A percentile compares a stretch with the other conserved stretches of the same genome.
Evolutionary conservation across 2,113 vertebrate genomes (phyloP).

Genomic region (Himantopus leucocephalus): DNA sequence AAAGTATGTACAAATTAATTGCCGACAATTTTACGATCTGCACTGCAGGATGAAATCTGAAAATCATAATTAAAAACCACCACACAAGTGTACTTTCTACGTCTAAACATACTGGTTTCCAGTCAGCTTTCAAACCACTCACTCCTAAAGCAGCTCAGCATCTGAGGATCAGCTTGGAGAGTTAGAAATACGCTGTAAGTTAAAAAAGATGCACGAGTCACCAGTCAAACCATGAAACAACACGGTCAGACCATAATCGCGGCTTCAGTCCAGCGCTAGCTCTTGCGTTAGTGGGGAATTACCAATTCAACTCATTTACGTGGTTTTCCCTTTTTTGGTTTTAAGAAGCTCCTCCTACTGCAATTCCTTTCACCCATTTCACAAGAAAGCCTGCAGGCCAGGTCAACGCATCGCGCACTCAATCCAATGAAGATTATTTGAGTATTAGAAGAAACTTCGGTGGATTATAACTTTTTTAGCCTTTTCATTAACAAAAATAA

Average conservation of each 20-base stretch:
- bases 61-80: not conserved
- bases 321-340: not conserved
- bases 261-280: not conserved
- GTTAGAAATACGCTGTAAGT: fast-evolving
- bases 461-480: not conserved
- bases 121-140: not conserved
- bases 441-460: not conserved
- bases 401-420: not conserved
- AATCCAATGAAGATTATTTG: fast-evolving
- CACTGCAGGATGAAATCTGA: fast-evolving
- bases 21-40: not conserved
- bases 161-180: not conserved
- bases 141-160: not conserved
- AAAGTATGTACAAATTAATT: not conserved
- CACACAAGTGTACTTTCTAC: fast-evolving
- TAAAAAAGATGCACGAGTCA: not conserved
- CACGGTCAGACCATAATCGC: fast-evolving
- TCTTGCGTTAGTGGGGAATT: not conserved
- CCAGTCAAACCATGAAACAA: not conserved
- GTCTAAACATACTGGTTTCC: not conserved
- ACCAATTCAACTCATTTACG: fast-evolving
- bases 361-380: not conserved
- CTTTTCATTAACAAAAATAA: not conserved
- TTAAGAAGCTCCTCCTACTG: not conserved
- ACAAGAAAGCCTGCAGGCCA: fast-evolving